phyloP scores from a whole-genome alignment of 2,797 vertebrate genomes.

The Dermochelys coriacea region DNA sequence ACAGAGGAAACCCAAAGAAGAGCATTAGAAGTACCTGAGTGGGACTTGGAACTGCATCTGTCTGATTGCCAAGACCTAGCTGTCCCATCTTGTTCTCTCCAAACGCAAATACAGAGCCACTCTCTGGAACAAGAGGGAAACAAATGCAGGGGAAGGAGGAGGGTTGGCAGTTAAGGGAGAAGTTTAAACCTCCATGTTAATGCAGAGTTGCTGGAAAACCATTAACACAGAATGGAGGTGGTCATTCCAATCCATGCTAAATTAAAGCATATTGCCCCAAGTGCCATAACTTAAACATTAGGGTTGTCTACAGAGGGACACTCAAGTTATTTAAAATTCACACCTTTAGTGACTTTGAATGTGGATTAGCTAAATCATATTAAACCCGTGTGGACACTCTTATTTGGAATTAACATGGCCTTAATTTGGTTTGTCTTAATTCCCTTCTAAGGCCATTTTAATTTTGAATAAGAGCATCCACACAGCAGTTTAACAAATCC shows the following conservation, averaged over 20 bases:
- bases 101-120: slow-evolving; percentile 90
- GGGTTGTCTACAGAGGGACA: not conserved
- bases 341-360: not conserved
- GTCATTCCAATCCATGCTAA: not conserved
- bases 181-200: not conserved
- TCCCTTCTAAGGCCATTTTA: no score
- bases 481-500: no score
- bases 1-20: fast-evolving
- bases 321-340: not conserved
- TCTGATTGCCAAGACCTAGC: slow-evolving; percentile 95
- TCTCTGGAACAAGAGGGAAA: slow-evolving; percentile 80
- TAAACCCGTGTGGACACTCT: not conserved
- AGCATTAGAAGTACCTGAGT: slow-evolving; percentile 80
- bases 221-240: not conserved
- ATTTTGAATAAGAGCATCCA: no score
- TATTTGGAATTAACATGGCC: not conserved
- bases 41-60: slow-evolving; percentile 92
- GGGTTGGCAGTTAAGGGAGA: not conserved
- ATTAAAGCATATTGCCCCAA: not conserved
- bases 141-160: not conserved
- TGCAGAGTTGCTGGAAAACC: not conserved
- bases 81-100: slow-evolving; percentile 98
- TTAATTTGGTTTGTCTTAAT: no score
- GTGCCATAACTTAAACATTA: not conserved
- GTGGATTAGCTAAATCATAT: not conserved